Evolutionary conservation across 2,888 invertebrate species (phyloP).

Genomic region (Baccha elongata): DNA sequence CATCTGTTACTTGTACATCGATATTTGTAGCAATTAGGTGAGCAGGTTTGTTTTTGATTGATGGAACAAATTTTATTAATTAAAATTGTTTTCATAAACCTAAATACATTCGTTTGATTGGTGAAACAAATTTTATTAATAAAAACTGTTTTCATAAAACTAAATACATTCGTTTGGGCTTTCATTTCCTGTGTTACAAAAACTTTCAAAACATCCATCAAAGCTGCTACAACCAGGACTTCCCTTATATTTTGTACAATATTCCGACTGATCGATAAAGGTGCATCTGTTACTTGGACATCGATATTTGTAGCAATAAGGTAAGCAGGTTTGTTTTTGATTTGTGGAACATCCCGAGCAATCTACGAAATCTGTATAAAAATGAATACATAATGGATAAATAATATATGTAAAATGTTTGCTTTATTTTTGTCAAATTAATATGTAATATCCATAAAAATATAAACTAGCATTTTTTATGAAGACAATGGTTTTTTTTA

Average conservation of each 20-base stretch:
- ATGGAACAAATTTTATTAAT: slow-evolving; percentile 12
- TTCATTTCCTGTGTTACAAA: slow-evolving; percentile 33
- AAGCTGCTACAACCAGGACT: slow-evolving; percentile 40
- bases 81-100: not conserved
- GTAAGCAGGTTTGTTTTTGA: slow-evolving; percentile 44
- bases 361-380: slow-evolving; percentile 27
- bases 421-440: no score
- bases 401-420: not conserved
- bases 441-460: no score
- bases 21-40: slow-evolving; percentile 58
- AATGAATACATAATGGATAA: not conserved
- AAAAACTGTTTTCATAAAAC: not conserved
- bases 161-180: not conserved
- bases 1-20: slow-evolving; percentile 42
- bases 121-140: not conserved
- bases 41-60: slow-evolving; percentile 41
- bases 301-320: slow-evolving; percentile 59
- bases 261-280: slow-evolving; percentile 50
- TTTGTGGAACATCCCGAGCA: slow-evolving; percentile 61
- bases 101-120: not conserved
- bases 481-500: no score
- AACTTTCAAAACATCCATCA: slow-evolving; percentile 62
- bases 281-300: slow-evolving; percentile 37
- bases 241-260: slow-evolving; percentile 43
- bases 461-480: no score